Evolutionary conservation across 2,797 vertebrate species (phyloP), one percentile per base, ranked within the genome.

Genomic region (Sciaenops ocellatus): DNA sequence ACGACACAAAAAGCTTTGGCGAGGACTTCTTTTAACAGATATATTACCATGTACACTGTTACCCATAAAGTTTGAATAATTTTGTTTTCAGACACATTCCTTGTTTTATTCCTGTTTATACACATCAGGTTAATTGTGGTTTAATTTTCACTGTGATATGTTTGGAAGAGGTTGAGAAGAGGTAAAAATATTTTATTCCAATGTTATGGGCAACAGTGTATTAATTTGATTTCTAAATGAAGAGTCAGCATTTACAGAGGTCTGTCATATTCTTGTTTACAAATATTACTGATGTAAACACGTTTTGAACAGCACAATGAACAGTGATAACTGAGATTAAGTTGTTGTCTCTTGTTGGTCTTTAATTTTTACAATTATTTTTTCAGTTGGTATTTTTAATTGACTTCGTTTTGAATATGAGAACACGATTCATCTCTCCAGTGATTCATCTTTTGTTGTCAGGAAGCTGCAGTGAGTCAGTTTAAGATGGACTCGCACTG

Each of bases 401-500:
- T 2, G 6, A 34, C 5, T 42, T 28, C 2, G 30, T 41, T 62
- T 22, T 18, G 26, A 51, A 28, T 6, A 2, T 12, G 42, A 30
- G 18, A 63, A 18, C 8, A 10, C 55, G 30, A 56, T 30, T 69
- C 30, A 30, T 42, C 24, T 6, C 24, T 24, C 20, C 8, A 38
- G 34, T 57, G 50, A 15, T 44, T 69, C 34, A 15, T n/a, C 38
- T 63, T 51, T 57, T 17, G 20, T 47, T 48, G 41, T 48, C 50
- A 24, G 22, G 51, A 69, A 51, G 51, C 44, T 11, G 52, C 46
- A 73, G 59, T 59, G 24, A 74, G 13, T 65, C 48, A 22, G 17
- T 50, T 80, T 57, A 54, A 66, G 22, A 22, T 71, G 67, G 22
- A 52, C 42, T 46, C 0, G 1, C 17, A 22, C 20, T 34, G 48